phyloP scores from a whole-genome alignment of 2,888 invertebrate species.

The Epinotia bilunana region DNA sequence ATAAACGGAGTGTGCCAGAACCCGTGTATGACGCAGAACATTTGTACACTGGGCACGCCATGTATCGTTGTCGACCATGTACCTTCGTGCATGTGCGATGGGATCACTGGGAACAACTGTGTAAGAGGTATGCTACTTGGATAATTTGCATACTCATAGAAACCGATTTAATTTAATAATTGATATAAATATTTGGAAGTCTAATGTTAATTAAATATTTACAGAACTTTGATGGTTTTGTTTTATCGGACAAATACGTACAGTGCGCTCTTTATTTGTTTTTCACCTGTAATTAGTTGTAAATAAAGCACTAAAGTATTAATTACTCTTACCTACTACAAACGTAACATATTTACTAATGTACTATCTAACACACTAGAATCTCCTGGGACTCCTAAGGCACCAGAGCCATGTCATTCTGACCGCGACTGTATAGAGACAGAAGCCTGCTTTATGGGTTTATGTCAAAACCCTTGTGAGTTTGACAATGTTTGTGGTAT shows the following conservation, averaged over 20 bases:
- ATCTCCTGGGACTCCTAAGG: conserved; percentile 88
- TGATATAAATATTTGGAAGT: background rate
- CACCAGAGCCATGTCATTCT: conserved; percentile 91
- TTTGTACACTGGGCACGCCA: conserved; percentile 85
- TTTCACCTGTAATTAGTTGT: conserved; percentile 44
- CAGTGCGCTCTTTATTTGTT: conserved; percentile 36
- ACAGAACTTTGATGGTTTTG: conserved; percentile 46
- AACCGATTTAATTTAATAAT: conserved; percentile 43
- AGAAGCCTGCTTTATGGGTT: conserved; percentile 92
- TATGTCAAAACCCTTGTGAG: conserved; percentile 93
- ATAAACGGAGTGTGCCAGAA: conserved; percentile 86
- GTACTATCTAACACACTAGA: conserved; percentile 84
- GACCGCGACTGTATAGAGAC: conserved; percentile 93
- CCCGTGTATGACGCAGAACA: conserved; percentile 81
- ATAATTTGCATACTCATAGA: conserved; percentile 57
- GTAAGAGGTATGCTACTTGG: conserved; percentile 84
- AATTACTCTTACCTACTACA: conserved; percentile 8
- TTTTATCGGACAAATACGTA: conserved; percentile 81
- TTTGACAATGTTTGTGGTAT: conserved; percentile 90
- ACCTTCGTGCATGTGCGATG: conserved; percentile 86
- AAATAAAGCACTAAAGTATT: conserved; percentile 42
- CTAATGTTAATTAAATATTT: background rate
- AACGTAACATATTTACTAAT: conserved; percentile 68
- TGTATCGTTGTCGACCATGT: conserved; percentile 87
- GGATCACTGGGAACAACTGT: conserved; percentile 85